phyloP scores from a whole-genome alignment of 2,888 invertebrate species.

The Agonopterix alstromeriana region DNA sequence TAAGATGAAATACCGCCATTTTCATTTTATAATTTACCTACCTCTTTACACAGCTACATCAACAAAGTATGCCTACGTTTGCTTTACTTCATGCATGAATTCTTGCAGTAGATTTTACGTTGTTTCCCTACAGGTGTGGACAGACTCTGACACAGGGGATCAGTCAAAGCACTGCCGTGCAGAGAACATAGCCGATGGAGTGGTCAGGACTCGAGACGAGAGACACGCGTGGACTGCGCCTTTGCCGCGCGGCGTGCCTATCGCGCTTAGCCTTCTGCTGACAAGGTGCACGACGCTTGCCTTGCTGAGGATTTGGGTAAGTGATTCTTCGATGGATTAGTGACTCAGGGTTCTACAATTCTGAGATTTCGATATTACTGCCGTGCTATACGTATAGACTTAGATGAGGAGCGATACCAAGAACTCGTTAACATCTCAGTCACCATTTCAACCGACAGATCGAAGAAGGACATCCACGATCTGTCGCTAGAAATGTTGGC shows the following conservation, averaged over 20 bases:
- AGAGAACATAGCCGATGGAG: constrained; percentile 81
- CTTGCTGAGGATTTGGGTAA: constrained; percentile 83
- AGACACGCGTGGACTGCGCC: constrained; percentile 86
- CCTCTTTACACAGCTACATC: too few species aligned
- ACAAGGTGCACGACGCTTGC: constrained; percentile 73
- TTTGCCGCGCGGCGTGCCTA: constrained; percentile 75
- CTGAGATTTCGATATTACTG: too few species aligned
- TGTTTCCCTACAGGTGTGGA: constrained; percentile 71
- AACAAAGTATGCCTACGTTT: too few species aligned
- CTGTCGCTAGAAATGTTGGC: too few species aligned
- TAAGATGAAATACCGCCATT: constrained; percentile 41
- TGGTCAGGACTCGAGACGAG: constrained; percentile 85
- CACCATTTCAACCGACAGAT: too few species aligned
- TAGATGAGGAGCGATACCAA: too few species aligned
- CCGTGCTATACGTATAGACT: not conserved
- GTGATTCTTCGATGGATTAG: constrained; percentile 10
- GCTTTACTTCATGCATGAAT: too few species aligned
- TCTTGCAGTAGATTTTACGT: too few species aligned
- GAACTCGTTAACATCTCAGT: too few species aligned
- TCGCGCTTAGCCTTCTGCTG: constrained; percentile 79
- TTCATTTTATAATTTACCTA: too few species aligned
- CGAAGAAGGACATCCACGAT: too few species aligned
- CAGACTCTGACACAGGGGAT: constrained; percentile 76
- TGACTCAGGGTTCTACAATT: not conserved
- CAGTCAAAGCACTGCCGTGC: constrained; percentile 75